Conservation (phyloP, 2,888 invertebrate species). For the Anarsia innoxiella region DNA sequence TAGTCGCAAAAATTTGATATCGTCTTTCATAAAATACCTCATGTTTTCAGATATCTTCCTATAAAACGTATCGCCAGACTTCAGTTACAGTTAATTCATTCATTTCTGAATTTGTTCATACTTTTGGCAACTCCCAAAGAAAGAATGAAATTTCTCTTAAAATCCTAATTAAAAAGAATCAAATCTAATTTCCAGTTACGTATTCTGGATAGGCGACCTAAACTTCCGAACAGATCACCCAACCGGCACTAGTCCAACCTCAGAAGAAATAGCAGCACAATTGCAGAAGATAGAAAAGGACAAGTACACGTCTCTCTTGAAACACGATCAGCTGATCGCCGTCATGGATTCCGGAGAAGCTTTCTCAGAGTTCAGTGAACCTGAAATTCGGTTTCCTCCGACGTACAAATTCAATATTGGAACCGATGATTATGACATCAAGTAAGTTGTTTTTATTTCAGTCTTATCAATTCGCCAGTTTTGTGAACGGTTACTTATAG, state of each 20-base stretch:
- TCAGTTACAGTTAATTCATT: too few species aligned
- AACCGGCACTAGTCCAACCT: conserved; percentile 73
- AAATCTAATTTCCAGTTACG: conserved; percentile 83
- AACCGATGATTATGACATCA: conserved; percentile 84
- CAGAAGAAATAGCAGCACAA: conserved; percentile 79
- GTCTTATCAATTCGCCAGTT: too few species aligned
- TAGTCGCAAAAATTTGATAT: too few species aligned
- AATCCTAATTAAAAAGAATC: too few species aligned
- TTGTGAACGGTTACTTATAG: too few species aligned
- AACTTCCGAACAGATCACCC: conserved; percentile 88
- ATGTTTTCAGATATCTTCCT: too few species aligned
- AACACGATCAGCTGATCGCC: conserved; percentile 83
- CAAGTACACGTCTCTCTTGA: conserved; percentile 78
- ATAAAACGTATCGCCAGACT: too few species aligned
- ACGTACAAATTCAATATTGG: conserved; percentile 90
- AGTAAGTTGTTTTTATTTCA: conserved; percentile 78
- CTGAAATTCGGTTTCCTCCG: conserved; percentile 85
- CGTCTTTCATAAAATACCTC: too few species aligned
- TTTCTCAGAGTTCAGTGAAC: conserved; percentile 87
- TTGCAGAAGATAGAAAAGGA: conserved; percentile 79
- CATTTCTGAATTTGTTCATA: too few species aligned
- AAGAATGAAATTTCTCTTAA: too few species aligned
- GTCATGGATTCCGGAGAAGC: conserved; percentile 85
- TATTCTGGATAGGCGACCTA: conserved; percentile 94
- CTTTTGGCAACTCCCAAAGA: too few species aligned